These are phyloP conservation scores for Coregonus ussuriensis DNA, from an alignment of 2,797 vertebrate species.

Conservation along the genomic window DNA sequence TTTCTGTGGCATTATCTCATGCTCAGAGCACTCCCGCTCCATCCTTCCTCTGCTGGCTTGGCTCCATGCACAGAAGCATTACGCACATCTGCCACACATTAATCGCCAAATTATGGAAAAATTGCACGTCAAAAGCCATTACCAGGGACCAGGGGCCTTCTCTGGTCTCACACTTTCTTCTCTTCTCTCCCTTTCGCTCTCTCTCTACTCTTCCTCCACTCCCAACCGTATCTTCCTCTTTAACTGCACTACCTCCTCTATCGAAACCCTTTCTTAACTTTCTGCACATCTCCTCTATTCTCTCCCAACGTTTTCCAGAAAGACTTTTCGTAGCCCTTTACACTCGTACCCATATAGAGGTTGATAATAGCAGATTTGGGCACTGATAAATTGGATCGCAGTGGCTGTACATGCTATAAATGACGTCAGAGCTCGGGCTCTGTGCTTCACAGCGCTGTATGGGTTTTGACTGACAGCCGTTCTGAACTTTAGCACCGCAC, in stretches of 20 bases:
- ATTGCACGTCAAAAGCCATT: slow-evolving; percentile 67
- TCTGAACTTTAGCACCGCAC: too few species aligned
- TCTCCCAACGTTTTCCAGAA: background rate
- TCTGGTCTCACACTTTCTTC: background rate
- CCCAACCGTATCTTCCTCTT: background rate
- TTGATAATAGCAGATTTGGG: too few species aligned
- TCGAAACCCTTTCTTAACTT: background rate
- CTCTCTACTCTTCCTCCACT: background rate
- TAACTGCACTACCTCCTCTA: background rate
- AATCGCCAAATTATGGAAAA: slow-evolving; percentile 72
- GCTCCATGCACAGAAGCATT: slow-evolving; percentile 70
- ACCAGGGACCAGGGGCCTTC: slow-evolving; percentile 27
- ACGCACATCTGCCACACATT: slow-evolving; percentile 78
- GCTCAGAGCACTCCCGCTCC: slow-evolving; percentile 57
- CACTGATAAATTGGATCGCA: too few species aligned
- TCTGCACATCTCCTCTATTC: background rate
- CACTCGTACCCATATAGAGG: too few species aligned
- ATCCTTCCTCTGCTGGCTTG: slow-evolving; percentile 51
- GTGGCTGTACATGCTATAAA: too few species aligned
- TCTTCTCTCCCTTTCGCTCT: background rate
- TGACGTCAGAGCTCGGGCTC: too few species aligned
- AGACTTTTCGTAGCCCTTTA: background rate
- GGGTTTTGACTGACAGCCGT: too few species aligned
- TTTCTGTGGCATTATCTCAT: slow-evolving; percentile 74
- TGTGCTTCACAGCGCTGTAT: too few species aligned